A percentile compares a stretch with the other conserved stretches of the same genome.
Evolutionary conservation across 2,797 vertebrate species (phyloP).

Genomic region (Cynopterus sphinx): DNA sequence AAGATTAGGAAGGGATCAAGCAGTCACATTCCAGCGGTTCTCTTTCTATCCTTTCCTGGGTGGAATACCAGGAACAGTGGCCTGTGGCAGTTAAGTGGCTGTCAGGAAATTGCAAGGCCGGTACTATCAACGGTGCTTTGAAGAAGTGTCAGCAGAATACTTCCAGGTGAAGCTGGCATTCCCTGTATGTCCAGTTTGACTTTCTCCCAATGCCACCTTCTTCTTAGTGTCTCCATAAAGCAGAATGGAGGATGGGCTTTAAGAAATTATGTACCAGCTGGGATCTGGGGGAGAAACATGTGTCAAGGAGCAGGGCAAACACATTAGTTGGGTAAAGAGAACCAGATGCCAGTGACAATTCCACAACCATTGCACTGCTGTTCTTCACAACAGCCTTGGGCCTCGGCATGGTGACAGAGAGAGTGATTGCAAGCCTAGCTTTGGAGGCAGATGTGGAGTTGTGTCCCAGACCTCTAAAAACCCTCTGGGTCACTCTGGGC

Average conservation of each 20-base stretch:
- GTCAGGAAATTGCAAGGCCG: conserved; percentile 31
- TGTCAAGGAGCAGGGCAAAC: neutral
- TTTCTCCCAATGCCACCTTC: neutral
- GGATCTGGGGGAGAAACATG: neutral
- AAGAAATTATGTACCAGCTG: neutral
- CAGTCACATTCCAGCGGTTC: neutral
- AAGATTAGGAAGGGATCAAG: conserved; percentile 46
- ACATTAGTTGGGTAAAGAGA: neutral
- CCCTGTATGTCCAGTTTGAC: neutral
- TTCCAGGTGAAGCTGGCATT: neutral
- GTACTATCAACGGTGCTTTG: neutral
- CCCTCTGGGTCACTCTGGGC: neutral
- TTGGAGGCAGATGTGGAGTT: neutral
- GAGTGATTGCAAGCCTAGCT: neutral
- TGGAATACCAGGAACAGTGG: neutral
- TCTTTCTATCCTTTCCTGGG: neutral
- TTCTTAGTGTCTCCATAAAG: neutral
- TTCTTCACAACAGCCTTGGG: neutral
- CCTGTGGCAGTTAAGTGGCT: neutral
- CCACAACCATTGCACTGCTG: neutral
- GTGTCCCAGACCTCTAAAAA: neutral
- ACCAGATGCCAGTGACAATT: neutral
- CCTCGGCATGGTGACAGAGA: neutral
- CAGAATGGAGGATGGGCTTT: neutral
- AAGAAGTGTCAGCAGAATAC: neutral